phyloP scores from a whole-genome alignment of 2,113 vertebrate genomes.

The Etia nguti region DNA sequence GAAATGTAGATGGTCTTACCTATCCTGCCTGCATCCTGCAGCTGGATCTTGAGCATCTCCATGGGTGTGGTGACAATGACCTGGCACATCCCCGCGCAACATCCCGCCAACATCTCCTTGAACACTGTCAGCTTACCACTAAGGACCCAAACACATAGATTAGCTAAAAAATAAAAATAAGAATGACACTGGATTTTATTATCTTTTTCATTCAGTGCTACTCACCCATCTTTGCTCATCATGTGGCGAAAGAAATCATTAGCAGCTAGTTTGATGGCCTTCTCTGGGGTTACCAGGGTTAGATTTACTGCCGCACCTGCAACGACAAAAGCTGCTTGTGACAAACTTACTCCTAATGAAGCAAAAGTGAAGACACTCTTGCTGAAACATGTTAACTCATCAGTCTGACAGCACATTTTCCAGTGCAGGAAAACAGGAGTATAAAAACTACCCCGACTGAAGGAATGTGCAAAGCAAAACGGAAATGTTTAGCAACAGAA shows the following conservation, averaged over 20 bases:
- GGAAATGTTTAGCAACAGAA: not conserved
- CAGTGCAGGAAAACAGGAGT: not conserved
- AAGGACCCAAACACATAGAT: not conserved
- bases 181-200: not conserved
- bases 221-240: slow-evolving; percentile 74
- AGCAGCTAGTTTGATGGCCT: slow-evolving; percentile 79
- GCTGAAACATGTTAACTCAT: not conserved
- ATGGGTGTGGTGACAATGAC: slow-evolving; percentile 80
- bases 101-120: slow-evolving; percentile 81
- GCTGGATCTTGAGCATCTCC: slow-evolving; percentile 85
- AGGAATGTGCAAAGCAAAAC: not conserved
- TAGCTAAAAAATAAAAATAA: not conserved
- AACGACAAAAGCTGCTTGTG: not conserved
- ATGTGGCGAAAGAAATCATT: slow-evolving; percentile 78
- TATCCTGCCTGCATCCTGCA: slow-evolving; percentile 81
- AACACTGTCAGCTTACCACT: slow-evolving; percentile 70
- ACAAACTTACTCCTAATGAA: not conserved
- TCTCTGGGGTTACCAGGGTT: slow-evolving; percentile 79
- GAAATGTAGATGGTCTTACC: slow-evolving; percentile 38
- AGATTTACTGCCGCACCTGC: slow-evolving; percentile 78
- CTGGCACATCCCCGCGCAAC: slow-evolving; percentile 81
- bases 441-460: not conserved
- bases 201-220: not conserved
- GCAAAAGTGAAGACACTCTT: not conserved
- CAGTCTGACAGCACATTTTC: not conserved